A percentile compares a stretch with the other conserved stretches of the same genome.
phyloP scores from a whole-genome alignment of 2,888 invertebrate species.

The Tetranychus truncatus region DNA sequence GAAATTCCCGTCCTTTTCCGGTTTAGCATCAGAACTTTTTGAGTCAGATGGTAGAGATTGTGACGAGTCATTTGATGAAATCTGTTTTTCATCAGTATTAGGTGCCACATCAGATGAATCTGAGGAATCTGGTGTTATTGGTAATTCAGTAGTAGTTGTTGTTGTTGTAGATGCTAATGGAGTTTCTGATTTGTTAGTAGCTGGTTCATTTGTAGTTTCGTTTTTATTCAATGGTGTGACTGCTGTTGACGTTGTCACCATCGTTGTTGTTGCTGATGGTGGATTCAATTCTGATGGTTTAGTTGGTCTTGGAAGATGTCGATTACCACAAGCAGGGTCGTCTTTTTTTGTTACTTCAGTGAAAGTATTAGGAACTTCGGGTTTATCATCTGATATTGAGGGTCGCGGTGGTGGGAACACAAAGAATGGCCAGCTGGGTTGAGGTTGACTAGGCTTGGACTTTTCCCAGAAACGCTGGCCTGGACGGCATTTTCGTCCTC shows the following conservation, averaged over 20 bases:
- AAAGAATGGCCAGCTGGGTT: not conserved
- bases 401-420: not conserved
- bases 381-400: not conserved
- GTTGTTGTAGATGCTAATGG: not conserved
- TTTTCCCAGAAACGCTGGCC: constrained; percentile 3
- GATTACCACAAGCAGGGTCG: not conserved
- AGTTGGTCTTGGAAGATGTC: not conserved
- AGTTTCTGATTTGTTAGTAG: not conserved
- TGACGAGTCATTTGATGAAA: not conserved
- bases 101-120: not conserved
- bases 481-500: constrained; percentile 5
- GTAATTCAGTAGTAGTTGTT: not conserved
- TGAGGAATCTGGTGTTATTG: not conserved
- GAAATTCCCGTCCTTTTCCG: not conserved
- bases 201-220: not conserved
- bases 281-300: not conserved
- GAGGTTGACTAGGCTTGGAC: not conserved
- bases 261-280: not conserved
- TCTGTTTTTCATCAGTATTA: not conserved
- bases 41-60: not conserved
- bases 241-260: not conserved
- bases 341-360: not conserved
- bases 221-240: not conserved
- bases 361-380: not conserved
- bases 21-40: not conserved